Conservation (phyloP, 1,140 invertebrate genomes). For the Bombus waltoni region DNA sequence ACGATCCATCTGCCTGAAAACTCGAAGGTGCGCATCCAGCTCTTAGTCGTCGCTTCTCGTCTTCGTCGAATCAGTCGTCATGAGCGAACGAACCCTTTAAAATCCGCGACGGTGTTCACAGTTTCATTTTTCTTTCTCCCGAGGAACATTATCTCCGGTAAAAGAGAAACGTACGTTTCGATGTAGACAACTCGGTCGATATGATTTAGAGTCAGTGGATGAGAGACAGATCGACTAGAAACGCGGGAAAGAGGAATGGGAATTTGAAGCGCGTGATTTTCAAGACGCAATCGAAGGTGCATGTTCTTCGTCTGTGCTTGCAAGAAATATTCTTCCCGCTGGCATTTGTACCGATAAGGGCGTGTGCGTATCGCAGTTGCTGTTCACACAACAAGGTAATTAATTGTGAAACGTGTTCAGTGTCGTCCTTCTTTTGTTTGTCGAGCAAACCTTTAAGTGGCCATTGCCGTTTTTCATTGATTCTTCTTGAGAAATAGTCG, state of each 20-base stretch:
- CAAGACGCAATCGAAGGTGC: not conserved
- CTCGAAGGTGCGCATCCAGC: not conserved
- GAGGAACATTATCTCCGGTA: not conserved
- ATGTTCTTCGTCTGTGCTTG: not conserved
- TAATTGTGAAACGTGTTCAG: not conserved
- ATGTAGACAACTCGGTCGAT: not conserved
- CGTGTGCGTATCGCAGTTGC: not conserved
- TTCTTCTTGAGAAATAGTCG: not conserved
- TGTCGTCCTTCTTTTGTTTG: not conserved
- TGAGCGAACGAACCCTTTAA: not conserved
- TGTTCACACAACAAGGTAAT: conserved; percentile 40
- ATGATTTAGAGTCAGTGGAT: not conserved
- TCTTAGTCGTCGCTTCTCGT: not conserved
- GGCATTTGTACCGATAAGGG: not conserved
- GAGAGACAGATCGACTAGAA: not conserved
- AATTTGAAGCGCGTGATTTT: not conserved
- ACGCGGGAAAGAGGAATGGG: not conserved
- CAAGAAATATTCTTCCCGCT: not conserved
- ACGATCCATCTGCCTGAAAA: not conserved
- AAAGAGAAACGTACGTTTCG: not conserved
- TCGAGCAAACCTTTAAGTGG: not conserved
- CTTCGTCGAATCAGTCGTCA: not conserved
- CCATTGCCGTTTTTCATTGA: not conserved
- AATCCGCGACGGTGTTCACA: not conserved
- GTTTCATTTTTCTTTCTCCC: not conserved